Conservation (phyloP, 1,140 invertebrate species). For the Aricia agestis region DNA sequence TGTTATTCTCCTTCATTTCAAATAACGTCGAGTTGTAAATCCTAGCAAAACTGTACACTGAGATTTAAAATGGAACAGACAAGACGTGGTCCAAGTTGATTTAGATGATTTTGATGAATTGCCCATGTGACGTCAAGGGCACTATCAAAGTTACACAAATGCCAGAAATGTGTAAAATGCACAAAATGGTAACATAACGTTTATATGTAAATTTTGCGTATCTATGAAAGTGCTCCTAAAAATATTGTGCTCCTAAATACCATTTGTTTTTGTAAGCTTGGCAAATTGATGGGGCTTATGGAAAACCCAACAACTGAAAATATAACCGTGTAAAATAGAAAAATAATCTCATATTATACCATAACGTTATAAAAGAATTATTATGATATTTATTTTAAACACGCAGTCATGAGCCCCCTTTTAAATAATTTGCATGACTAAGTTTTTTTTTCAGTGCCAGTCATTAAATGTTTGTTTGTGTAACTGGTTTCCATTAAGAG, state of each 20-base stretch:
- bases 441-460: neutral
- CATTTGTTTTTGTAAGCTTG: too few species aligned
- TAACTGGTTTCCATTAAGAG: neutral
- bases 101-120: neutral
- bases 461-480: neutral
- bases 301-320: neutral
- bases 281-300: too few species aligned
- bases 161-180: neutral
- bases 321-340: neutral
- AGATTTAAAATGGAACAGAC: neutral
- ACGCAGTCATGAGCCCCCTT: neutral
- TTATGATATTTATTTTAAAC: neutral
- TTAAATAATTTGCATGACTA: neutral
- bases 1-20: neutral
- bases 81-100: slow-evolving; percentile 15
- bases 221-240: too few species aligned
- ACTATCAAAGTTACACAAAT: neutral
- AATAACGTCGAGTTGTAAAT: neutral
- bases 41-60: neutral
- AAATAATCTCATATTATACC: neutral
- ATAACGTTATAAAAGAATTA: neutral
- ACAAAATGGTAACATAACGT: neutral
- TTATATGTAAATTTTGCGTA: too few species aligned
- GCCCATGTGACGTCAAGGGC: neutral
- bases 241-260: too few species aligned